Conservation (phyloP, 2,888 invertebrate species). For the Rotaria macrura region DNA sequence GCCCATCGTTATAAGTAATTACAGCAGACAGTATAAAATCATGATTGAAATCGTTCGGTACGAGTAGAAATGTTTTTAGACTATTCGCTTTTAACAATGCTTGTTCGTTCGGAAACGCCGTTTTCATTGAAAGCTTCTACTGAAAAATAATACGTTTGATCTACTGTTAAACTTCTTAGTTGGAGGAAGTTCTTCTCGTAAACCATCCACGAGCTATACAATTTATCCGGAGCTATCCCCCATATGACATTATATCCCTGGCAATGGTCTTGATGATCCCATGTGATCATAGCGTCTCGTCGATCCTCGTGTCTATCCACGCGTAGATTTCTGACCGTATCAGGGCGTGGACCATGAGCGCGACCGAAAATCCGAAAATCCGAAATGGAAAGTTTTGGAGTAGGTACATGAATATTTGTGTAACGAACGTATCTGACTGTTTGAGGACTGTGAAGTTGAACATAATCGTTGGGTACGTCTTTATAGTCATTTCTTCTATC, state of each 20-base stretch:
- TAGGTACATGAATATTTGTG: not conserved
- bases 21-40: no score
- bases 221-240: not conserved
- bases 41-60: no score
- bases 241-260: not conserved
- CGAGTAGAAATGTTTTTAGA: not conserved
- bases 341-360: not conserved
- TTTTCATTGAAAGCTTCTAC: constrained; percentile 10
- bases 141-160: not conserved
- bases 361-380: not conserved
- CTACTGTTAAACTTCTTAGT: not conserved
- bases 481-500: not conserved
- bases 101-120: not conserved
- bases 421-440: not conserved
- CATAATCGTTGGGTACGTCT: not conserved
- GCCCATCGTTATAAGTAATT: no score
- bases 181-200: not conserved
- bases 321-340: not conserved
- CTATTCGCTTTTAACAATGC: not conserved
- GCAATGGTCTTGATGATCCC: not conserved
- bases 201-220: not conserved
- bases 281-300: constrained; percentile 6
- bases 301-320: not conserved
- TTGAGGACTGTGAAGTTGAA: not conserved
- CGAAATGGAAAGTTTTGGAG: not conserved